Evolutionary conservation across 2,888 invertebrate genomes (phyloP).

Genomic region (Spisula subtruncata): DNA sequence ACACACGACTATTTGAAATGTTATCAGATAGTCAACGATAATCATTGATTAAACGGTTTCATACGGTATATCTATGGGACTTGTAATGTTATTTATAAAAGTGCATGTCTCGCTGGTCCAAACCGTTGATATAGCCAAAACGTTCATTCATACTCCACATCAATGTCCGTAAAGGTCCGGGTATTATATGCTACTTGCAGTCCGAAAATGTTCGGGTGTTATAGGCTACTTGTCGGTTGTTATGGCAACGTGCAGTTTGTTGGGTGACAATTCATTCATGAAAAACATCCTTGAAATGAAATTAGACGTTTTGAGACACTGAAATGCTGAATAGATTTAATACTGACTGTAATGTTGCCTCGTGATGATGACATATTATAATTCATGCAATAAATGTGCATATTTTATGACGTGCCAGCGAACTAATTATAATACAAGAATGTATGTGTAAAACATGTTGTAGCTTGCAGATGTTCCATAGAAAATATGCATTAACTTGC

Average conservation of each 20-base stretch:
- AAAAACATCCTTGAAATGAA: not conserved
- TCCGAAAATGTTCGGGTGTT: too few relatives aligned
- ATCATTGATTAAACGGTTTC: slow-evolving; percentile 38
- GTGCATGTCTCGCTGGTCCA: not conserved
- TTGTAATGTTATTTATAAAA: not conserved
- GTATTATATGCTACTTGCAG: not conserved
- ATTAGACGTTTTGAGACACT: not conserved
- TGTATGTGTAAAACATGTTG: not conserved
- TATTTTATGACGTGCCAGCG: not conserved
- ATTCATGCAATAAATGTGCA: slow-evolving; percentile 9
- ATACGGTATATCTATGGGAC: slow-evolving; percentile 12
- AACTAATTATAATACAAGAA: not conserved
- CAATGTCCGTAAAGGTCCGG: not conserved
- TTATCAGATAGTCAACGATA: slow-evolving; percentile 38
- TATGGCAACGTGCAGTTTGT: not conserved
- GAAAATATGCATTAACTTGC: not conserved
- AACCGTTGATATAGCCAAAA: not conserved
- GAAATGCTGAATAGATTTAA: not conserved
- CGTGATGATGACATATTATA: not conserved
- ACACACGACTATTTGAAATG: slow-evolving; percentile 22
- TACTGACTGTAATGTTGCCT: not conserved
- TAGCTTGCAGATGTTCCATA: not conserved
- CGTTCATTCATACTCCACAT: not conserved
- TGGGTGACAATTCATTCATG: not conserved
- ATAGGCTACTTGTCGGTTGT: not conserved